Conservation (phyloP, 2,888 invertebrate species). For the Hypolimnas misippus region DNA sequence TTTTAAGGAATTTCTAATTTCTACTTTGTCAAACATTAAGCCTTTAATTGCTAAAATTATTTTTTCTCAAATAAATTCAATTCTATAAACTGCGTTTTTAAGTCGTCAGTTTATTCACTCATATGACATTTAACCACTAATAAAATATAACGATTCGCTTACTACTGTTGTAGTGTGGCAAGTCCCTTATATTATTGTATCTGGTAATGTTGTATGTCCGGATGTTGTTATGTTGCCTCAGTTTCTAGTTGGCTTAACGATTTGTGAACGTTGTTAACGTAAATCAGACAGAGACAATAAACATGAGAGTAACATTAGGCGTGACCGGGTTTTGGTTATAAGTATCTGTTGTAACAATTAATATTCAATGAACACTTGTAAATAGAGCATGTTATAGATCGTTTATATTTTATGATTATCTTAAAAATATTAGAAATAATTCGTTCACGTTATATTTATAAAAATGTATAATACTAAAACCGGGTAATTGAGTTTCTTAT, state of each 20-base stretch:
- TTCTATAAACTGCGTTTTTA: no score
- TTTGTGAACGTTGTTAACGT: constrained; percentile 21
- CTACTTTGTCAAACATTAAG: no score
- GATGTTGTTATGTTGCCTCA: constrained; percentile 40
- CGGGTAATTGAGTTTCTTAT: neutral
- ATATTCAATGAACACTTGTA: neutral
- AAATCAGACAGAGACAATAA: constrained; percentile 19
- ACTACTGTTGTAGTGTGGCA: neutral
- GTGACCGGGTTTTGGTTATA: constrained; percentile 6
- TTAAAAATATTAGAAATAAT: no score
- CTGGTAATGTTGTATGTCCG: constrained; percentile 23
- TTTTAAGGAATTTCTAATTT: no score
- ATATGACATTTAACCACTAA: no score
- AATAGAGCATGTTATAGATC: neutral
- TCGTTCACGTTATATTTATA: no score
- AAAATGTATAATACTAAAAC: neutral
- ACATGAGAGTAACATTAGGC: constrained; percentile 16
- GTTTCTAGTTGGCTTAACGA: constrained; percentile 35
- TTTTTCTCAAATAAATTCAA: no score
- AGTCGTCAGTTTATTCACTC: no score
- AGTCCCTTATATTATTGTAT: constrained; percentile 3
- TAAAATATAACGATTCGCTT: neutral
- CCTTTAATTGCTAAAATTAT: no score
- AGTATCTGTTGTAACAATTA: constrained; percentile 1
- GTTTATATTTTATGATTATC: neutral